A percentile compares a stretch with the other conserved stretches of the same genome.
Conservation (phyloP, 2,113 vertebrate genomes). For the Paramisgurnus dabryanus region DNA sequence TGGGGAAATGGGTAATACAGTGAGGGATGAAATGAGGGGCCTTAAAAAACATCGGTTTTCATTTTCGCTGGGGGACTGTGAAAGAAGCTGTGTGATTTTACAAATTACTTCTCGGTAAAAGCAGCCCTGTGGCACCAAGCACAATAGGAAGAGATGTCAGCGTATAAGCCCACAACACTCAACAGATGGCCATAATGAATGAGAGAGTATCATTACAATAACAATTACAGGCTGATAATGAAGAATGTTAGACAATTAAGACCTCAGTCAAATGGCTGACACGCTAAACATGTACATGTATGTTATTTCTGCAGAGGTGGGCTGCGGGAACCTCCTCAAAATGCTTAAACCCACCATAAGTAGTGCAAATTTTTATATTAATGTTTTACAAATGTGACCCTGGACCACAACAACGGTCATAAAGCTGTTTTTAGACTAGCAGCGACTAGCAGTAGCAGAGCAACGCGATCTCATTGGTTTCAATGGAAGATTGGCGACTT, state of each 20-base stretch:
- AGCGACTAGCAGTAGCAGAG: no score
- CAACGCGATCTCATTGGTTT: no score
- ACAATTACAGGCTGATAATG: conserved; percentile 3
- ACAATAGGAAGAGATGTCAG: background rate
- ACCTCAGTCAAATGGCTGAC: background rate
- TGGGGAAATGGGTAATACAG: background rate
- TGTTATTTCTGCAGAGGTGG: no score
- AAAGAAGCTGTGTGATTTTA: conserved; percentile 3
- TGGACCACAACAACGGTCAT: no score
- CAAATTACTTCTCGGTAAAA: conserved; percentile 17
- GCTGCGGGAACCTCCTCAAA: no score
- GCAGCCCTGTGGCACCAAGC: background rate
- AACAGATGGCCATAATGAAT: background rate
- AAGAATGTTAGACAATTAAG: background rate
- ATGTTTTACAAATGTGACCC: no score
- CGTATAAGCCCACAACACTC: background rate
- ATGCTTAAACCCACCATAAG: no score
- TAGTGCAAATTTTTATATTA: no score
- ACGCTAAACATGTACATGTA: background rate
- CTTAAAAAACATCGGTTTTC: conserved; percentile 5
- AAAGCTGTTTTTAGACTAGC: no score
- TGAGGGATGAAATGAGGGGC: conserved; percentile 12
- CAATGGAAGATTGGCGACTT: no score
- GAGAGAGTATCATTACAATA: background rate
- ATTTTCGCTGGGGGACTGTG: background rate